Evolutionary conservation across 1,140 invertebrate species (phyloP), one percentile per base, ranked within the genome.

Genomic region (Formica exsecta): DNA sequence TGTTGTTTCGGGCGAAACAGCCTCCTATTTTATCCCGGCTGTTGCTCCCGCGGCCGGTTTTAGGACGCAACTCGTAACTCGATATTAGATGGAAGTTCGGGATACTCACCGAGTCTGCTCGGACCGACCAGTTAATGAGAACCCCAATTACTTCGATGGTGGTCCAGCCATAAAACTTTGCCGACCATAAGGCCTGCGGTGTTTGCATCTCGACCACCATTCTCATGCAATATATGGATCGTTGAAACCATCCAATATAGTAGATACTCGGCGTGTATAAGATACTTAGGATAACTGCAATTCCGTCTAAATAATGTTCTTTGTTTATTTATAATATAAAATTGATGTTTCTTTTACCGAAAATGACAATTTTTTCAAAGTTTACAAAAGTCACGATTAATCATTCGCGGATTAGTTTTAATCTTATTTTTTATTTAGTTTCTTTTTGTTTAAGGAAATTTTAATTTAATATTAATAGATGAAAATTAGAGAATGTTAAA

Each of bases 161-260:
- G 85, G 75, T 86, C 85, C 76, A 54, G 36, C 29, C 85, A 48
- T 86, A 80, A 86, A 86, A 86, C 65, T 81, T 81, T 81, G 76
- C 38, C 76, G 54, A 13, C 29, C 75, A 25, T 51, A 48, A 38
- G 51, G 76, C 16, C 19, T 25, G 54, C 32, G 57, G 25, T 70
- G 54, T 79, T 81, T 71, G 76, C 65, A 64, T 86, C 41, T 65
- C 29, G 16, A 36, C 38, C n/a, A 32, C 22, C 48, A n/a, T 68
- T 22, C 48, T 2, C 25, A 7, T 44, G 44, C 54, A 44, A 59
- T 61, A 11, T 41, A 70, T 19, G 22, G 36, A 44, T 59, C 38
- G 25, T 61, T 68, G 44, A 13, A 54, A 9, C 11, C 7, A 4
- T 8, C 0, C 1, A 51, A 48, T 41, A 54, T 36, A 51, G 8